Evolutionary conservation across 2,888 invertebrate species (phyloP).

Genomic region (Parascotia fuliginaria): DNA sequence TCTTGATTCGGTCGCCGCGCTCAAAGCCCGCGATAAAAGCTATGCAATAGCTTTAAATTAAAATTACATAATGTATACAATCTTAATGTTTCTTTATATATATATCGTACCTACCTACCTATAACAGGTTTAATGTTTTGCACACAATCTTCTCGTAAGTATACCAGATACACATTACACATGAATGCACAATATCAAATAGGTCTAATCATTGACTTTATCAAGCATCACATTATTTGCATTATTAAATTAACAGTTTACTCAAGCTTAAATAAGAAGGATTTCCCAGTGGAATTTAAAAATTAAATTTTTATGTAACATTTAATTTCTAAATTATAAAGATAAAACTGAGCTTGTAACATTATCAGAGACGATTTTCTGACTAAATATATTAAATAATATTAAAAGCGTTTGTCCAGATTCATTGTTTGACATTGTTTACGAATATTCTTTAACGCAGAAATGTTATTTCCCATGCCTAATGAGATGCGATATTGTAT

Average conservation of each 20-base stretch:
- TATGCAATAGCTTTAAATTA: too few relatives aligned
- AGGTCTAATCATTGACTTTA: background rate
- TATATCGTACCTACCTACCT: too few relatives aligned
- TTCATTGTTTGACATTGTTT: slow-evolving; percentile 14
- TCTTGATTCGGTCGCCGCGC: too few relatives aligned
- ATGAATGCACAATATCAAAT: background rate
- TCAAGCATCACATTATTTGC: background rate
- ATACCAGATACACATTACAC: too few relatives aligned
- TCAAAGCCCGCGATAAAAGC: too few relatives aligned
- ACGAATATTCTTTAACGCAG: slow-evolving; percentile 22
- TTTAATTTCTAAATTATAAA: background rate
- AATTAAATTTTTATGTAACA: background rate
- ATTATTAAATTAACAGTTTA: slow-evolving; percentile 1
- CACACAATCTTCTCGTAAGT: too few relatives aligned
- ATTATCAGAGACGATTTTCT: background rate
- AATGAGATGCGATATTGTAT: too few relatives aligned
- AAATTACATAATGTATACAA: too few relatives aligned
- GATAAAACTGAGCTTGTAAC: slow-evolving; percentile 12
- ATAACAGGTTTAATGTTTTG: too few relatives aligned
- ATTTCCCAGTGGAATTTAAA: background rate
- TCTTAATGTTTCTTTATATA: too few relatives aligned
- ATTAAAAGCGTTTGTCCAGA: slow-evolving; percentile 14
- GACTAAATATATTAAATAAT: slow-evolving; percentile 18
- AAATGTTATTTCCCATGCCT: background rate
- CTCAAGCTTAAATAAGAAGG: background rate